phyloP scores from a whole-genome alignment of 1,140 invertebrate species.

The Matsumurasca onukii region DNA sequence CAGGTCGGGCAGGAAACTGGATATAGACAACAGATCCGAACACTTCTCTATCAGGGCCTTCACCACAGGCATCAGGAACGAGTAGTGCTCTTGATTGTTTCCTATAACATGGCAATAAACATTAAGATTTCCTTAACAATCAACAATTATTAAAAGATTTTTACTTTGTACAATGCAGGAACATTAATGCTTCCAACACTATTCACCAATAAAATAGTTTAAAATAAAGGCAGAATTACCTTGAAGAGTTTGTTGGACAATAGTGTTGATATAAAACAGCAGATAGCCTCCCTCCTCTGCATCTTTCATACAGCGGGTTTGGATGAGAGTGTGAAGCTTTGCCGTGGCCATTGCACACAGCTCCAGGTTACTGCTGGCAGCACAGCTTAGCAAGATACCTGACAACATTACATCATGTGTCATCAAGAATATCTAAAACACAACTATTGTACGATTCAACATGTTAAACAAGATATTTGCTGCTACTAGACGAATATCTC shows the following conservation, averaged over 20 bases:
- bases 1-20: slow-evolving; percentile 55
- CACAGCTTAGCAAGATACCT: slow-evolving; percentile 57
- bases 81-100: slow-evolving; percentile 58
- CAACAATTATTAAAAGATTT: too few species aligned
- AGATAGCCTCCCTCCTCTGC: slow-evolving; percentile 57
- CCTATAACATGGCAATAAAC: slow-evolving; percentile 44
- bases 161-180: too few species aligned
- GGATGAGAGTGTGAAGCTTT: slow-evolving; percentile 59
- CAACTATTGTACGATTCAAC: too few species aligned
- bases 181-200: too few species aligned
- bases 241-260: slow-evolving; percentile 49
- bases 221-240: slow-evolving; percentile 40
- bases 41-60: slow-evolving; percentile 62
- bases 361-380: slow-evolving; percentile 54
- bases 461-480: too few species aligned
- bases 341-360: slow-evolving; percentile 61
- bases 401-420: slow-evolving; percentile 42
- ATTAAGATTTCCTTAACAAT: too few species aligned
- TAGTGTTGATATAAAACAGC: slow-evolving; percentile 50
- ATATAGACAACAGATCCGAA: slow-evolving; percentile 52
- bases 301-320: slow-evolving; percentile 55
- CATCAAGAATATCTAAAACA: too few species aligned
- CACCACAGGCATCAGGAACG: slow-evolving; percentile 63
- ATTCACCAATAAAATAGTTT: not conserved
- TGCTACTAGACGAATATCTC: too few species aligned